Percentiles rank a stretch among this genome's conserved stretches.
phyloP scores from a whole-genome alignment of 2,113 vertebrate genomes.

The Ploceus nigricollis region DNA sequence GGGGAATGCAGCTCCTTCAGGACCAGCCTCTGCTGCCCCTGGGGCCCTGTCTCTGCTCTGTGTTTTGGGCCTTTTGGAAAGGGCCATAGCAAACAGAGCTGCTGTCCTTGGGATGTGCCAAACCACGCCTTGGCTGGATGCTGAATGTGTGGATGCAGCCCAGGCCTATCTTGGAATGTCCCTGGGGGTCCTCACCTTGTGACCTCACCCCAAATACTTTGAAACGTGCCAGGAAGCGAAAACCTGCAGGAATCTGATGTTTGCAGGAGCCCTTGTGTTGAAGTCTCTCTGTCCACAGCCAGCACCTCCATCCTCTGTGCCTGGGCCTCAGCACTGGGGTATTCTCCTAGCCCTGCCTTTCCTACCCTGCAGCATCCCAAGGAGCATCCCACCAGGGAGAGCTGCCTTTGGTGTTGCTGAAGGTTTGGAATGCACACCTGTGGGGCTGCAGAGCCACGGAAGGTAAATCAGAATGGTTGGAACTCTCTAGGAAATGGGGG shows the following conservation, averaged over 20 bases:
- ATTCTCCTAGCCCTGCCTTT: not conserved
- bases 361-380: not conserved
- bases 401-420: not conserved
- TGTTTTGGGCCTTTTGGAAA: not conserved
- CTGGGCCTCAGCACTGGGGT: fast-evolving
- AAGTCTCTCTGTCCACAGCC: not conserved
- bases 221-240: not conserved
- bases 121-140: not conserved
- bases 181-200: not conserved
- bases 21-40: fast-evolving
- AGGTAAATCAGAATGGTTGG: not conserved
- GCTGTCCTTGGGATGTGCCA: not conserved
- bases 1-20: not conserved
- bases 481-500: not conserved
- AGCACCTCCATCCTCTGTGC: not conserved
- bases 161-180: not conserved
- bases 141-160: not conserved
- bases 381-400: fast-evolving
- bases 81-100: not conserved
- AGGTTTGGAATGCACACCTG: fast-evolving
- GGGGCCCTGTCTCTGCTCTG: not conserved
- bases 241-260: not conserved
- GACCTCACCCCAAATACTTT: not conserved
- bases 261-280: not conserved
- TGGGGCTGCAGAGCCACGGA: not conserved